A percentile compares a stretch with the other conserved stretches of the same genome.
Conservation (phyloP, 2,888 invertebrate genomes). For the Trissonchulus latispiculum region DNA sequence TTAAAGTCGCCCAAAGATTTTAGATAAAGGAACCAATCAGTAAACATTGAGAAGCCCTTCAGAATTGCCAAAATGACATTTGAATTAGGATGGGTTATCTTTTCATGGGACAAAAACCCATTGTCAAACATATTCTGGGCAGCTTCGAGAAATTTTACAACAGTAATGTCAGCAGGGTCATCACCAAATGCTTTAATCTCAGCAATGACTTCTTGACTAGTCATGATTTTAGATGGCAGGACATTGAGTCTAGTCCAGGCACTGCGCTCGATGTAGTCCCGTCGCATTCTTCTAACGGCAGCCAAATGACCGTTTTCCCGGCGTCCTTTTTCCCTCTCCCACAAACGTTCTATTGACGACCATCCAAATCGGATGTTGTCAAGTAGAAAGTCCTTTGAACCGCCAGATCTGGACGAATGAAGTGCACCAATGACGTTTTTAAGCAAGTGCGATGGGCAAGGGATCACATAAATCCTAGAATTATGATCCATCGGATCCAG, state of each 20-base stretch:
- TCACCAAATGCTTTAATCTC: too few relatives aligned
- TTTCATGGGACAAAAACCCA: background rate
- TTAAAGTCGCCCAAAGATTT: background rate
- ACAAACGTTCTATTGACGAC: background rate
- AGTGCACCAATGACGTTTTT: too few relatives aligned
- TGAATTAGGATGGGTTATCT: background rate
- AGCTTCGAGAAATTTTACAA: background rate
- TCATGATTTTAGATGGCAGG: background rate
- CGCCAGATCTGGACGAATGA: background rate
- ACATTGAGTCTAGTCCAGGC: background rate
- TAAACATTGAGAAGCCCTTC: background rate
- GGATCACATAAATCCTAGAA: background rate
- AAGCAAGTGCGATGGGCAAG: background rate
- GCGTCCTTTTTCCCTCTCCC: background rate
- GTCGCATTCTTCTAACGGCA: background rate
- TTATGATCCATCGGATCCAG: background rate
- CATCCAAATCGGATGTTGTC: constrained; percentile 8
- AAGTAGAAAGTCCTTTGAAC: background rate
- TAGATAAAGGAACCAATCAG: background rate
- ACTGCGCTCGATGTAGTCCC: background rate
- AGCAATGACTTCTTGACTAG: background rate
- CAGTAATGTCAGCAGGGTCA: too few relatives aligned
- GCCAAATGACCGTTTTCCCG: background rate
- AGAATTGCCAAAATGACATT: background rate
- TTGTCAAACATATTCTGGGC: background rate